Base-by-base conservation (phyloP, 37 sponge, comb jelly and placozoan species). In the Halisarca cf. caerulea region DNA sequence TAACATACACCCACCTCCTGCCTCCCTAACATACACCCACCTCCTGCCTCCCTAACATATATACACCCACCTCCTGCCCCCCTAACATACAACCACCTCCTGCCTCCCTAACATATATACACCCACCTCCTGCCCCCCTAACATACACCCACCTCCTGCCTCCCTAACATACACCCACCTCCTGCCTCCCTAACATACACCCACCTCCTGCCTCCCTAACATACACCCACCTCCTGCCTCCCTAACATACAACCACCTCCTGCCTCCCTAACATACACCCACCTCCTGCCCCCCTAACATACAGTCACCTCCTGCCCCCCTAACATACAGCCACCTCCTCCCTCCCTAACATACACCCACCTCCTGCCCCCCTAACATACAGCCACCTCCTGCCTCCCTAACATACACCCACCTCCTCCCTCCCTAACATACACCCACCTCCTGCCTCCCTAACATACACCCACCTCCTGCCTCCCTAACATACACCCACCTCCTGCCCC, bases 281-380 rank as follows among this genome's bases (percentile, higher is more conserved):
- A 43, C 44, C 72, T 6, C 72, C 42, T 15, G 15, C 0, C 77
- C 0, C 25, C 24, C 43, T n/a, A 7, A 41, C 45, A 74, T 28
- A 69, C 37, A 34, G n/a, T n/a, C 78, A 44, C 23, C 21, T 32
- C 51, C 11, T 47, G 51, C 51, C 51, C 24, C 24, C 7, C 73
- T 32, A 9, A 23, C 36, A 74, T 41, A 44, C 5, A 44, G 77
- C 11, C 40, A 43, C 44, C 77, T 44, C 21, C 40, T 40, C 36
- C 77, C 77, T 11, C 36, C 77, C 3, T 24, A 61, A 61, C 64
- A 61, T 23, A 61, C 64, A 61, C 64, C 4, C 64, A 61, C 64
- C n/a, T n/a, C n/a, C n/a, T n/a, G n/a, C n/a, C n/a, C n/a, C n/a
- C n/a, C n/a, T n/a, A n/a, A n/a, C n/a, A n/a, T n/a, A n/a, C n/a